phyloP scores from a whole-genome alignment of 2,888 invertebrate genomes.

The Subacronicta megacephala region DNA sequence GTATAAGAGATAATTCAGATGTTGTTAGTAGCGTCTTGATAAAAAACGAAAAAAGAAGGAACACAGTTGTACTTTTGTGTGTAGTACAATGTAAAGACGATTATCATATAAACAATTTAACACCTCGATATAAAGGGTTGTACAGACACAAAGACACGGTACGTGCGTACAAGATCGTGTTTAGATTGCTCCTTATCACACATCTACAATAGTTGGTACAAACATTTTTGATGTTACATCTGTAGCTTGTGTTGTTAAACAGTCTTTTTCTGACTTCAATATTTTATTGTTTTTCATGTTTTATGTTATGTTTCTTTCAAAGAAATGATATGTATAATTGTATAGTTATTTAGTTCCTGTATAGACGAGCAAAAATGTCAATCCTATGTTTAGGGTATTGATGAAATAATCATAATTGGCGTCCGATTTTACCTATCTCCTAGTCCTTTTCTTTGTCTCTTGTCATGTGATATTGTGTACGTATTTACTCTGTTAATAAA shows the following conservation, averaged over 20 bases:
- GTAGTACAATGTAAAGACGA: constrained; percentile 36
- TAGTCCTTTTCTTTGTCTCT: too few species aligned
- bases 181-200: constrained; percentile 63
- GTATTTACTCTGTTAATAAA: too few species aligned
- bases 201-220: constrained; percentile 58
- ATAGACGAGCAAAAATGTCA: too few species aligned
- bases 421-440: too few species aligned
- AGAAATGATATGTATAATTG: too few species aligned
- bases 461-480: too few species aligned
- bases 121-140: constrained; percentile 64
- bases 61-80: constrained; percentile 40
- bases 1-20: constrained; percentile 10
- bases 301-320: too few species aligned
- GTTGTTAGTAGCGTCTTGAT: constrained; percentile 5
- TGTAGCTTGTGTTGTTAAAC: constrained; percentile 29
- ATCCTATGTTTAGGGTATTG: too few species aligned
- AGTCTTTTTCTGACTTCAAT: neutral
- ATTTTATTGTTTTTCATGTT: neutral
- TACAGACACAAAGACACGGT: constrained; percentile 64
- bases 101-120: constrained; percentile 61
- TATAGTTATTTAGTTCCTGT: too few species aligned
- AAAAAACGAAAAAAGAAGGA: constrained; percentile 25
- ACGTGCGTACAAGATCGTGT: constrained; percentile 60
- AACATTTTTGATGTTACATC: constrained; percentile 53
- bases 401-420: too few species aligned